phyloP scores from a whole-genome alignment of 2,113 vertebrate genomes.

The Chloroceryle aenea region DNA sequence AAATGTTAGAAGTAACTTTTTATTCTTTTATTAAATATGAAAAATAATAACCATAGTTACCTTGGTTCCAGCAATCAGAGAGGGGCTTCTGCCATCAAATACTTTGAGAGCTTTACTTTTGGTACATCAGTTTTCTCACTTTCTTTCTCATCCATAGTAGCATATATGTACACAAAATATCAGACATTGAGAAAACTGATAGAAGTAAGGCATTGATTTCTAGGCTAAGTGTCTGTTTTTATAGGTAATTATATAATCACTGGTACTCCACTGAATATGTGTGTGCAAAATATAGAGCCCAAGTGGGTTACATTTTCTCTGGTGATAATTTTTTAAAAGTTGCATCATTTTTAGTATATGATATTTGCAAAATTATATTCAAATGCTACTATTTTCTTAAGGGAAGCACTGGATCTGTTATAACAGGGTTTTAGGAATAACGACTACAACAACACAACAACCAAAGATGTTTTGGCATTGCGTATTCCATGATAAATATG shows the following conservation, averaged over 20 bases:
- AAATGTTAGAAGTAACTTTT: not conserved
- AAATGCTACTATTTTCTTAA: not conserved
- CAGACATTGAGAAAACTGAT: not conserved
- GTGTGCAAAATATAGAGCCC: not conserved
- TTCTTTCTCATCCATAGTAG: not conserved
- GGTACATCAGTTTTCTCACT: not conserved
- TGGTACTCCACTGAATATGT: fast-evolving
- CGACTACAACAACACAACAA: not conserved
- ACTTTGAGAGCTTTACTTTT: not conserved
- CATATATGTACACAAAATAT: not conserved
- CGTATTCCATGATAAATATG: not conserved
- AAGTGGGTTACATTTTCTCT: not conserved
- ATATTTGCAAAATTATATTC: not conserved
- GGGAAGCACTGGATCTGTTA: fast-evolving
- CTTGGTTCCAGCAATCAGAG: not conserved
- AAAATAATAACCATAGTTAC: not conserved
- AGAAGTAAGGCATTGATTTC: not conserved
- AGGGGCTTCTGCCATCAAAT: not conserved
- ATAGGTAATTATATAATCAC: not conserved
- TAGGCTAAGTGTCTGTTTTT: not conserved
- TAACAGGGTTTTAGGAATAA: not conserved
- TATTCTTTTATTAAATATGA: not conserved
- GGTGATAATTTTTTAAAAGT: not conserved
- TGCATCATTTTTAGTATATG: not conserved
- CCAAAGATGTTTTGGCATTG: not conserved